phyloP scores from a whole-genome alignment of 2,888 invertebrate genomes.

The Drosophila recens region DNA sequence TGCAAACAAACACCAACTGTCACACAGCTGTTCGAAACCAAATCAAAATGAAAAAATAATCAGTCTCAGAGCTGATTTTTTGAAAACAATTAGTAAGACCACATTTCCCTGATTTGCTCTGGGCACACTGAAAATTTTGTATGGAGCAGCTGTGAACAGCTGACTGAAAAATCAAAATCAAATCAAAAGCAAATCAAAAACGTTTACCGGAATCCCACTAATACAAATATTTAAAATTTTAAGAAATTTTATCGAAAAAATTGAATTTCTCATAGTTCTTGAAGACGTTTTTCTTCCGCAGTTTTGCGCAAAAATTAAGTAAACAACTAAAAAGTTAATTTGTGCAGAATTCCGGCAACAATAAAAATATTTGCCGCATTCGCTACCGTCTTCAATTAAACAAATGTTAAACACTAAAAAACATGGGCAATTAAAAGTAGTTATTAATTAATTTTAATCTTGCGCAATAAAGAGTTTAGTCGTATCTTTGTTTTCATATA shows the following conservation, averaged over 20 bases:
- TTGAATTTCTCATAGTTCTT: neutral
- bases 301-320: neutral
- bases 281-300: slow-evolving; percentile 17
- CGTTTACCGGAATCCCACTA: no score
- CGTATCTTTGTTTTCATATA: slow-evolving; percentile 9
- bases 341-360: slow-evolving; percentile 3
- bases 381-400: slow-evolving; percentile 13
- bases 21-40: no score
- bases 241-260: neutral
- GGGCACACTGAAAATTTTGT: no score
- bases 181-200: no score
- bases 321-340: slow-evolving; percentile 10
- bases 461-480: slow-evolving; percentile 2
- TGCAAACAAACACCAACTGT: no score
- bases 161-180: no score
- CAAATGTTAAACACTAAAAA: slow-evolving; percentile 2
- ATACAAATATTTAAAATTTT: no score
- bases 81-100: no score
- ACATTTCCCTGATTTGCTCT: no score
- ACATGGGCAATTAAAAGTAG: slow-evolving; percentile 19
- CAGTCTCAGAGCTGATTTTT: no score
- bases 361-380: slow-evolving; percentile 6
- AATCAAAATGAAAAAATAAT: no score
- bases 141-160: no score
- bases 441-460: slow-evolving; percentile 8